Base-by-base conservation (phyloP, 92 coral and sea anemone species). In the Parazoanthus atlanticus region DNA sequence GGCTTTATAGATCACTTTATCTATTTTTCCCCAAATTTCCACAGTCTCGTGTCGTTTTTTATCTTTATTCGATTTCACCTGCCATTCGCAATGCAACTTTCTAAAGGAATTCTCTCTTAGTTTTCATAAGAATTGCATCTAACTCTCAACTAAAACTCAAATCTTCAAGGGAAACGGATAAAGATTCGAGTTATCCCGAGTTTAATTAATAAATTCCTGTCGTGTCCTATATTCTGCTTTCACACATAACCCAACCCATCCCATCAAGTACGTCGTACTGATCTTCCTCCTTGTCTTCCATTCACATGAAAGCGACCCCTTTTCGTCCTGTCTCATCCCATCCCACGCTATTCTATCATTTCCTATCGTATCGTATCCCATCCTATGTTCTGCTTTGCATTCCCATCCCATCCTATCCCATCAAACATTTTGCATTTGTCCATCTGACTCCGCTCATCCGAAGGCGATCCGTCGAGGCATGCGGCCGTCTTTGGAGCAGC, bases 401-500 rank as follows among this genome's bases (percentile, higher is more conserved):
- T 61, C 1, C 69, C 28, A 21, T 61, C 69, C 9, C 28, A 61
- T 61, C 69, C 69, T 23, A 61, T 23, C 8, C 69, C 28, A 61
- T 61, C 69, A 61, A 19, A 23, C 4, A 61, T 6, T 61, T 61
- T 61, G 0, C 28, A 61, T 23, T 61, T 61, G 58, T 52, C 58
- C 19, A 52, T 52, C 58, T 16, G 3, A 0, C 69, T 61, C 69
- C 26, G 69, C 28, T 61, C 28, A 31, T 28, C 28, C 30, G 71
- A n/a, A 84, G 88, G 99, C 98, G 17, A 91, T 97, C 65, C 93
- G 98, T 13, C 93, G 99, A 25, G 98, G 98, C 25, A 94, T 93
- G 3, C 93, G 99, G 26, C 99, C 99, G 6, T 91, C 97, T 5
- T 92, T 95, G 66, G 96, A 95, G 78, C 92, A 90, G 13, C 90